Base-by-base conservation (phyloP, 2,888 invertebrate species). In the Empis livida region DNA sequence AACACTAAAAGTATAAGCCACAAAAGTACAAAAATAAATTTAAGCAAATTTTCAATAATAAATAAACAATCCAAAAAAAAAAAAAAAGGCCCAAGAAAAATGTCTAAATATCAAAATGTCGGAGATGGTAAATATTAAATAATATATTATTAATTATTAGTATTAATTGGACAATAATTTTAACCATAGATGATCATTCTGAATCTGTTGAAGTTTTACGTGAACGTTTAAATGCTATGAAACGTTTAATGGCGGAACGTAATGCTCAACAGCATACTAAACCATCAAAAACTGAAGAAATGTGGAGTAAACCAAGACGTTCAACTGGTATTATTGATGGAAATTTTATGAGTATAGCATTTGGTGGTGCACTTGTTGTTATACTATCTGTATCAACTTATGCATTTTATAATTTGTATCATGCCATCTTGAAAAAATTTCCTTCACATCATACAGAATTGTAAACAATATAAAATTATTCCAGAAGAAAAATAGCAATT, bases 141-240 rank as follows among this genome's bases (percentile, higher is more conserved):
- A 20, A 20, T 20, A 20, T 20, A 20, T 20, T 5, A 20, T 20
- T 20, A 20, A 20, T n/a, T n/a, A n/a, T n/a, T n/a, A n/a, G n/a
- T n/a, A n/a, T n/a, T n/a, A n/a, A n/a, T 20, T 20, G 6, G 6
- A 20, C 20, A 20, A 20, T 5, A 20, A 20, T 20, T 20, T 20
- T 20, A 23, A 13, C 31, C 31, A 20, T 48, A 67, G 67, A 65
- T 39, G 69, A 70, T 48, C 52, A 67, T 52, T 60, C 73, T 37
- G 87, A 88, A 62, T 84, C 85, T 0, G 86, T 90, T 45, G 89
- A 89, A 61, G 86, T 88, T 57, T 66, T 90, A 39, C 80, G 86
- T 48, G 81, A 82, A 56, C 76, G 86, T 31, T 65, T 90, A 15
- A 80, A 82, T 20, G 79, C 81, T 14, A 89, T 89, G 87, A 89